A percentile compares a stretch with the other conserved stretches of the same genome.
Evolutionary conservation across 2,113 vertebrate species (phyloP).

Genomic region (Lamprologus tigripictilis): DNA sequence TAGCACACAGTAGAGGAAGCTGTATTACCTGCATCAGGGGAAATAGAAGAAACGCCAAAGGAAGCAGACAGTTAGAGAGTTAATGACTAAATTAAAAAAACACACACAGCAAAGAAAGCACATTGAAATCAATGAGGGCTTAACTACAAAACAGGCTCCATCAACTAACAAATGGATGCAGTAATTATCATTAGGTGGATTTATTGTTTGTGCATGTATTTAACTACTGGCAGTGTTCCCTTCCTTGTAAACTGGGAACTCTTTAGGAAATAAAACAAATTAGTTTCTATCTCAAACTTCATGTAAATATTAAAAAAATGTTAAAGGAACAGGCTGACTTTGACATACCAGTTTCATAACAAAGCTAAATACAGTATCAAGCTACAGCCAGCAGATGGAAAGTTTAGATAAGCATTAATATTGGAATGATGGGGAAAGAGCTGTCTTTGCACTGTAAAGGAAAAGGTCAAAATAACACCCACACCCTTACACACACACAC

Average conservation of each 20-base stretch:
- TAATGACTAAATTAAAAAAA: neutral
- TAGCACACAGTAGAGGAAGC: constrained; percentile 71
- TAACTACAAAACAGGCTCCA: neutral
- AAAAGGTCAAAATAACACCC: neutral
- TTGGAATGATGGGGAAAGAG: neutral
- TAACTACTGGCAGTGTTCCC: neutral
- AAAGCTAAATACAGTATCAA: neutral
- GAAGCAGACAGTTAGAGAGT: constrained; percentile 34
- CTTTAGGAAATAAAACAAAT: neutral
- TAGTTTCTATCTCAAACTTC: neutral
- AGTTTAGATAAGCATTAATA: neutral
- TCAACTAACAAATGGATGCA: neutral
- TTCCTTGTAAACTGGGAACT: neutral
- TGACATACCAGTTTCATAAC: neutral
- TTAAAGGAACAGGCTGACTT: neutral
- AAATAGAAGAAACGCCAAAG: constrained; percentile 20
- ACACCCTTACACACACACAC: neutral
- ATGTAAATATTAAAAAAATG: neutral
- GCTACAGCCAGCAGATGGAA: neutral
- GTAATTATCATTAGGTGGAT: neutral
- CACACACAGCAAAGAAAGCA: neutral
- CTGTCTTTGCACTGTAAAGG: neutral
- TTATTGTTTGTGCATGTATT: neutral
- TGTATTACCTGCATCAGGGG: constrained; percentile 61
- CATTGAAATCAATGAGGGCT: neutral